Evolutionary conservation across 2,113 vertebrate genomes (phyloP).

Genomic region (Takifugu flavidus): DNA sequence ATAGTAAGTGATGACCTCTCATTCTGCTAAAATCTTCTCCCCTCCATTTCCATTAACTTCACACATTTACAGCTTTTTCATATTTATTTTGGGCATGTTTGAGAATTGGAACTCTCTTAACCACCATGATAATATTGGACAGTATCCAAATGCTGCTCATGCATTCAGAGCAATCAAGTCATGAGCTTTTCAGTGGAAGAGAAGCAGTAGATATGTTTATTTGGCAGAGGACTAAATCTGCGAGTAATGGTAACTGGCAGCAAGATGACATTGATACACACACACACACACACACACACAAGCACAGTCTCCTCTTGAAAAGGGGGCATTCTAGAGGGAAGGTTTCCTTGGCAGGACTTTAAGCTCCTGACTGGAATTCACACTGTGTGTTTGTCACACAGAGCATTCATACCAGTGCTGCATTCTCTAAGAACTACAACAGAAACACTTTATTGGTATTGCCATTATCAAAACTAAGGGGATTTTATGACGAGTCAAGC

Average conservation of each 20-base stretch:
- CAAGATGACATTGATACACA: constrained; percentile 32
- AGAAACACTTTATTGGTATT: constrained; percentile 47
- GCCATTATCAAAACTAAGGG: constrained; percentile 23
- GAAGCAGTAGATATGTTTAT: constrained; percentile 48
- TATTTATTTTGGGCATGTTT: not conserved
- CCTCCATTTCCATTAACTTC: not conserved
- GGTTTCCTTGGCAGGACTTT: constrained; percentile 42
- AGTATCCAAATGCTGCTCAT: constrained; percentile 39
- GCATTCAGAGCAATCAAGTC: constrained; percentile 36
- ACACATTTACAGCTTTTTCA: constrained; percentile 1
- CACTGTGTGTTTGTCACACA: constrained; percentile 2
- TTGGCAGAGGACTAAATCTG: constrained; percentile 28
- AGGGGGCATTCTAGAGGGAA: constrained; percentile 33
- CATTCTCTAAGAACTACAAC: constrained; percentile 23
- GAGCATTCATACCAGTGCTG: constrained; percentile 4
- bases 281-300: not conserved
- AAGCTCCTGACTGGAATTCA: constrained; percentile 54
- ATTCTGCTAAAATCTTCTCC: not conserved
- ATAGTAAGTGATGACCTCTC: constrained; percentile 80
- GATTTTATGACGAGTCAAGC: constrained; percentile 22
- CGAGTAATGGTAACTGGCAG: constrained; percentile 29
- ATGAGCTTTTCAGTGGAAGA: constrained; percentile 33
- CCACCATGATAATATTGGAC: constrained; percentile 26
- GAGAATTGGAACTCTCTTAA: constrained; percentile 14
- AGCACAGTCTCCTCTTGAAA: constrained; percentile 27